Evolutionary conservation across 2,113 vertebrate genomes (phyloP).

Genomic region (Coryphaenoides rupestris): DNA sequence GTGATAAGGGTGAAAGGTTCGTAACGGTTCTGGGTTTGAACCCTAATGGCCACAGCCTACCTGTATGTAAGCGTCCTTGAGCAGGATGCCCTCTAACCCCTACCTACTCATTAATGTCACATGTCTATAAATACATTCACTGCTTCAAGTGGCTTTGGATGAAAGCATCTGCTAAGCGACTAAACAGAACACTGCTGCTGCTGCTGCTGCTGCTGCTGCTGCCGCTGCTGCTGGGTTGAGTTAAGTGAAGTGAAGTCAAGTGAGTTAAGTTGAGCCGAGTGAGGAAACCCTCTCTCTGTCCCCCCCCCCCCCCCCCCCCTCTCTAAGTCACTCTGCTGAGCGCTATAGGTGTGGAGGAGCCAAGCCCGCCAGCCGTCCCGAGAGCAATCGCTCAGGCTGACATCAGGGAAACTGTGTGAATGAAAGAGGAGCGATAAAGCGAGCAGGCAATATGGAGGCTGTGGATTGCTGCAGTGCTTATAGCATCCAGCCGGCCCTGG

Average conservation of each 20-base stretch:
- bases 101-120: not conserved
- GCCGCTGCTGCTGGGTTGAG: no score
- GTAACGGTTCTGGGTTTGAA: no score
- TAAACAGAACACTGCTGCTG: no score
- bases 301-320: slow-evolving; percentile 25
- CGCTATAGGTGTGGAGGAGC: slow-evolving; percentile 22
- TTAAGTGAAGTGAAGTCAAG: no score
- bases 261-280: no score
- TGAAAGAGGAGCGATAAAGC: slow-evolving; percentile 56
- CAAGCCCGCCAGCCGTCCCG: slow-evolving; percentile 35
- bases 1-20: no score
- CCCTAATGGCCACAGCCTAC: no score
- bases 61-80: not conserved
- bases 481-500: slow-evolving; percentile 61
- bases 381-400: slow-evolving; percentile 56
- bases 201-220: no score
- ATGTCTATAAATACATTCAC: no score
- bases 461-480: slow-evolving; percentile 57
- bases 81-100: not conserved
- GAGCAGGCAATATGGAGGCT: slow-evolving; percentile 43
- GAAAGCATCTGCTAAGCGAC: no score
- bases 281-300: slow-evolving; percentile 5
- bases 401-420: slow-evolving; percentile 52
- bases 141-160: no score
- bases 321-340: slow-evolving; percentile 26